Evolutionary conservation across 2,888 invertebrate species (phyloP).

Genomic region (Xanthia togata): DNA sequence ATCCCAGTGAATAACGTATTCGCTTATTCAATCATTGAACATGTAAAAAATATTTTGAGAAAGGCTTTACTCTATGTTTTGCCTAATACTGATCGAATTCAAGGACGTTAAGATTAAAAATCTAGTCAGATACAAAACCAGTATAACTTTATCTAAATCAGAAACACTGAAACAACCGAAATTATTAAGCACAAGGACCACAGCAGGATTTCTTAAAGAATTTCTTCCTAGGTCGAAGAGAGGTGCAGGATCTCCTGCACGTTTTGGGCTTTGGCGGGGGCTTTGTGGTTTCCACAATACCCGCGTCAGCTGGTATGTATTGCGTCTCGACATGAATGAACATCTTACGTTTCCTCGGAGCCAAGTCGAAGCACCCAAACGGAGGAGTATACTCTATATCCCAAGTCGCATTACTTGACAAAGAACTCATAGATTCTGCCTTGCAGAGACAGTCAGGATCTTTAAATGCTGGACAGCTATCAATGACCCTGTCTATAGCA

Average conservation of each 20-base stretch:
- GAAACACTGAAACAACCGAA: slow-evolving; percentile 35
- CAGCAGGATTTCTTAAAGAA: slow-evolving; percentile 70
- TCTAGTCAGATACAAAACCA: slow-evolving; percentile 9
- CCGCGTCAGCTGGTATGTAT: slow-evolving; percentile 90
- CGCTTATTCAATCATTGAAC: not conserved
- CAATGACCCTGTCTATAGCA: slow-evolving; percentile 86
- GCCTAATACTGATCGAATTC: not conserved
- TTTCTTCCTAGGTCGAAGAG: slow-evolving; percentile 72
- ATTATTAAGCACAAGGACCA: slow-evolving; percentile 68
- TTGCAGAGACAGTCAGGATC: slow-evolving; percentile 85
- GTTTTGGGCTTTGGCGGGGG: slow-evolving; percentile 71
- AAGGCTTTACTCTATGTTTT: not conserved
- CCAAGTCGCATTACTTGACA: slow-evolving; percentile 91
- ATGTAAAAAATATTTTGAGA: too few species aligned
- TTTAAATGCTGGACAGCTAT: slow-evolving; percentile 85
- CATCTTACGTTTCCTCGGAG: slow-evolving; percentile 85
- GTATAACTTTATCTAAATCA: slow-evolving; percentile 24
- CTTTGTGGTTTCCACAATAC: slow-evolving; percentile 72
- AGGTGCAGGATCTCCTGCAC: slow-evolving; percentile 70
- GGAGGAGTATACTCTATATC: slow-evolving; percentile 94
- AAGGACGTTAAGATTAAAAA: slow-evolving; percentile 16
- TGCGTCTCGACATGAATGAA: slow-evolving; percentile 91
- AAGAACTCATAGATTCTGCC: slow-evolving; percentile 83
- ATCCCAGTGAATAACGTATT: not conserved
- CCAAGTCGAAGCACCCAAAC: slow-evolving; percentile 92